A percentile compares a stretch with the other conserved stretches of the same genome.
Conservation (phyloP, 2,797 vertebrate species). For the Poeciliopsis infans region DNA sequence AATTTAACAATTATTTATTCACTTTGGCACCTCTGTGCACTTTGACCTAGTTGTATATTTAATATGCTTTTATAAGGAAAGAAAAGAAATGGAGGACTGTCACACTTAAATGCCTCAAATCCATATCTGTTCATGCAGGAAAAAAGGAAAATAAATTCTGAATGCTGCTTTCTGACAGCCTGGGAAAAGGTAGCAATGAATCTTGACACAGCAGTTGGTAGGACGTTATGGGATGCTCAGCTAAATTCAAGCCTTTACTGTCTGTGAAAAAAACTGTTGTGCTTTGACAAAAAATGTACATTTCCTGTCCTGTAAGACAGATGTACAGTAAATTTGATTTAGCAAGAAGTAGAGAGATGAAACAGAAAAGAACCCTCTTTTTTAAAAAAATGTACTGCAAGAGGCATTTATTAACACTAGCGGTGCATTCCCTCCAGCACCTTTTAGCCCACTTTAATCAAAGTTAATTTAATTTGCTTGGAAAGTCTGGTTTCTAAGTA, state of each 20-base stretch:
- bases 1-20: conserved; percentile 48
- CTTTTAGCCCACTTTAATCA: too few species aligned
- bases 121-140: conserved; percentile 43
- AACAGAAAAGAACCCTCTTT: conserved; percentile 14
- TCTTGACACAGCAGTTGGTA: conserved; percentile 19
- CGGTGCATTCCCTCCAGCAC: too few species aligned
- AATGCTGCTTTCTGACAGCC: conserved; percentile 29
- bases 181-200: conserved; percentile 24
- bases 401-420: neutral
- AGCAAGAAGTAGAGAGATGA: conserved; percentile 21
- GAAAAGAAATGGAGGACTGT: conserved; percentile 42
- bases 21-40: conserved; percentile 47
- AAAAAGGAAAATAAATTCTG: conserved; percentile 34
- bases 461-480: too few species aligned
- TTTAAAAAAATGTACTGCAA: too few species aligned
- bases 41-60: conserved; percentile 53
- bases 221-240: conserved; percentile 42
- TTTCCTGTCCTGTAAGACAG: conserved; percentile 57
- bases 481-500: too few species aligned
- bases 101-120: conserved; percentile 45
- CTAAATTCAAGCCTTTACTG: conserved; percentile 57
- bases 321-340: conserved; percentile 54
- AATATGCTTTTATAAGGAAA: conserved; percentile 44
- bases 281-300: conserved; percentile 64
- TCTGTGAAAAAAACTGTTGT: conserved; percentile 58